Evolutionary conservation across 2,113 vertebrate genomes (phyloP).

Genomic region (Burhinus oedicnemus): DNA sequence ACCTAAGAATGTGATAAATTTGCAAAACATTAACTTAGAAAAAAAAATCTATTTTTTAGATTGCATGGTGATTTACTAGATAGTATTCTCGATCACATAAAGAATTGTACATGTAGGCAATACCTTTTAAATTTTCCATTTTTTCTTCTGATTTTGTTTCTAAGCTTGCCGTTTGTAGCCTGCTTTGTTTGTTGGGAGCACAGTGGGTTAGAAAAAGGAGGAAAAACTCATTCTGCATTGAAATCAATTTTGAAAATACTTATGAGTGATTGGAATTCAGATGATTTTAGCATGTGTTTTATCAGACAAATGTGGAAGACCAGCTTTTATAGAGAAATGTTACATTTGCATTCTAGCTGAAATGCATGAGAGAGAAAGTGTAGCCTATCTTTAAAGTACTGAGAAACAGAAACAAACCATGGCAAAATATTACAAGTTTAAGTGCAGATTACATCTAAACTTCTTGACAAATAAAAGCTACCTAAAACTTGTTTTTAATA

Average conservation of each 20-base stretch:
- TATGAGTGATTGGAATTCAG: neutral
- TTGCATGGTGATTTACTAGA: neutral
- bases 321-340: neutral
- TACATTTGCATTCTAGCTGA: neutral
- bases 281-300: neutral
- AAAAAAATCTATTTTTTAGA: neutral
- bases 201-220: neutral
- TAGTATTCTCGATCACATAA: neutral
- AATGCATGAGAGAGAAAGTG: neutral
- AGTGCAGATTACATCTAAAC: neutral
- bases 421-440: neutral
- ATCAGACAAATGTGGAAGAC: neutral
- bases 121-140: neutral
- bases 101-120: neutral
- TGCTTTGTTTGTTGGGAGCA: neutral
- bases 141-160: neutral
- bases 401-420: neutral
- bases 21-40: neutral
- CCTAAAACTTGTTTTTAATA: neutral
- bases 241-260: neutral
- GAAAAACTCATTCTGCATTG: constrained; percentile 23
- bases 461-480: neutral
- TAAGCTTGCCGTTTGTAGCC: neutral
- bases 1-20: neutral
- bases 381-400: neutral